These are phyloP conservation scores for Stegostoma tigrinum DNA, from an alignment of 2,113 vertebrate species.

Conservation along the genomic window DNA sequence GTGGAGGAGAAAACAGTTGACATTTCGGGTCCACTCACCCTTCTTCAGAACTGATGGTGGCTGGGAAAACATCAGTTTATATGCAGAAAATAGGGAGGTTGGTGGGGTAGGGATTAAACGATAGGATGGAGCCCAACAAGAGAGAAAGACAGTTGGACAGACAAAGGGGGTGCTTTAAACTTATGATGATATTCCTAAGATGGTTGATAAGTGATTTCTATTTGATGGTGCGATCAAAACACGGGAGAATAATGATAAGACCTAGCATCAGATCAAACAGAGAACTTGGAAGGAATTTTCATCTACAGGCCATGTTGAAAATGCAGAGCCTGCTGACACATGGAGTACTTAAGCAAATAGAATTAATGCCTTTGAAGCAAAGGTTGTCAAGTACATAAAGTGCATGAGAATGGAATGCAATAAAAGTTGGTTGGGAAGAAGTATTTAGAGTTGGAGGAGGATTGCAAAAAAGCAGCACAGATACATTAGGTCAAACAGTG, in stretches of 20 bases:
- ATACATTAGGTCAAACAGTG: not conserved
- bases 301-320: not conserved
- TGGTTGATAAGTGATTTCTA: not conserved
- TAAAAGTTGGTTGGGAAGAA: not conserved
- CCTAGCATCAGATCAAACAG: not conserved
- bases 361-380: not conserved
- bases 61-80: too few relatives aligned
- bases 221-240: not conserved
- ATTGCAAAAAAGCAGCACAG: not conserved
- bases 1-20: too few relatives aligned
- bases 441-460: not conserved
- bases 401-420: not conserved
- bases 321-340: not conserved
- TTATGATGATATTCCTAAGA: too few relatives aligned
- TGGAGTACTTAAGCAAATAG: not conserved
- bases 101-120: too few relatives aligned
- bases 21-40: too few relatives aligned
- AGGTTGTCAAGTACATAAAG: not conserved
- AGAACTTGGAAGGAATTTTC: not conserved
- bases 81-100: too few relatives aligned
- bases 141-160: too few relatives aligned
- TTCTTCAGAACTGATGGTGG: too few relatives aligned
- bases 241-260: not conserved
- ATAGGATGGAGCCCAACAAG: too few relatives aligned
- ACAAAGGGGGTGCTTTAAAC: too few relatives aligned